These are phyloP conservation scores for Panthera uncia DNA, from an alignment of 2,113 vertebrate species.

Conservation along the genomic window DNA sequence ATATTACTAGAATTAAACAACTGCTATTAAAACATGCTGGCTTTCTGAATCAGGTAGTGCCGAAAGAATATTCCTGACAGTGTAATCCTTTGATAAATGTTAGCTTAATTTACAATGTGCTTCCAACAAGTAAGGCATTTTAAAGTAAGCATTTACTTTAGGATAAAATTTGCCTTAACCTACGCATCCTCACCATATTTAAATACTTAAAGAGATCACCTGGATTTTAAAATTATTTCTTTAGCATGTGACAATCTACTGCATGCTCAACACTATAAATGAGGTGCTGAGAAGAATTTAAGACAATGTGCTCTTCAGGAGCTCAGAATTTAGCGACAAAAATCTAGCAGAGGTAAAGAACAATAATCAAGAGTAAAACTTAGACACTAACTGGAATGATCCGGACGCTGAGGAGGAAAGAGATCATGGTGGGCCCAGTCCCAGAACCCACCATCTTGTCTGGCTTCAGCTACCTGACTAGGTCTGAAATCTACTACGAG, in stretches of 20 bases:
- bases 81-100: constrained; percentile 50
- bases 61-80: constrained; percentile 6
- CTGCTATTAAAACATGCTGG: neutral
- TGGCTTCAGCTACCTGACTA: neutral
- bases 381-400: neutral
- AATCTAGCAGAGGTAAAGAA: constrained; percentile 7
- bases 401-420: neutral
- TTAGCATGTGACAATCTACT: constrained; percentile 11
- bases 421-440: neutral
- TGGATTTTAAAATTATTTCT: neutral
- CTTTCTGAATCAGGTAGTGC: constrained; percentile 34
- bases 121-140: neutral
- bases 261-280: neutral
- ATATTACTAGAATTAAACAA: constrained; percentile 6
- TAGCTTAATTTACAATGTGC: constrained; percentile 47
- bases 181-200: neutral
- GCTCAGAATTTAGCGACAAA: neutral
- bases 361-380: neutral
- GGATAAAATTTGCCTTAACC: constrained; percentile 47
- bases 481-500: neutral
- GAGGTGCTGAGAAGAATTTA: neutral
- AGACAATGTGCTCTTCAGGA: neutral
- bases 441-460: neutral
- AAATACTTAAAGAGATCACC: constrained; percentile 1
- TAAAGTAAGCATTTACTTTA: constrained; percentile 21